These are phyloP conservation scores for Ia io DNA, from an alignment of 2,113 vertebrate genomes.

Conservation along the genomic window DNA sequence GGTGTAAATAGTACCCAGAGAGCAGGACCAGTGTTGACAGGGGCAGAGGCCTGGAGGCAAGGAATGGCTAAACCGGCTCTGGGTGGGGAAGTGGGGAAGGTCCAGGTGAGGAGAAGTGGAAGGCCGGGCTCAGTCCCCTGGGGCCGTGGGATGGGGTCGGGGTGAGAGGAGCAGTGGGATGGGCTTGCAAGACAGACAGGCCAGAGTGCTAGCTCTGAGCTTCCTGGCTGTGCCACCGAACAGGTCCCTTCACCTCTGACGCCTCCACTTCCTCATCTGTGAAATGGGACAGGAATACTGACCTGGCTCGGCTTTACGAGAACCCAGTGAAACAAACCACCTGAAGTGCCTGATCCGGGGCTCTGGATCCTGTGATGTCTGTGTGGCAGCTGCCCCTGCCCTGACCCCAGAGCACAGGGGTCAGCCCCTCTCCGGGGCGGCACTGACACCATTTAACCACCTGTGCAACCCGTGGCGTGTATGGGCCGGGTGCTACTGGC, in stretches of 20 bases:
- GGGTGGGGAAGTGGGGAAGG: neutral
- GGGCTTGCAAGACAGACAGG: neutral
- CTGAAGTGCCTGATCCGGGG: neutral
- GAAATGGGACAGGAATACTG: neutral
- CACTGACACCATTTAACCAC: neutral
- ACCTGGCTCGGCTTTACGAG: neutral
- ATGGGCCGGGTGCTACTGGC: accelerated
- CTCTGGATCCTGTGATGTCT: neutral
- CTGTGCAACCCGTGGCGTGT: accelerated
- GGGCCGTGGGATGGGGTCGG: neutral
- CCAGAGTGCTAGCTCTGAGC: neutral
- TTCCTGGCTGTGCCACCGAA: neutral
- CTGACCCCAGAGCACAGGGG: neutral
- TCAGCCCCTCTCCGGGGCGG: neutral
- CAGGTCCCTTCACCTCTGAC: neutral
- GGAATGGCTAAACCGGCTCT: neutral
- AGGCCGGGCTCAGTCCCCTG: too few relatives aligned
- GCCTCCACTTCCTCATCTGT: neutral
- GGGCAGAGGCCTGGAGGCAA: neutral
- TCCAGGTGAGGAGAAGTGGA: accelerated
- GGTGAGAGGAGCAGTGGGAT: neutral
- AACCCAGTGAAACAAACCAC: too few relatives aligned
- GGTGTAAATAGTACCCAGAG: neutral
- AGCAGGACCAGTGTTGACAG: neutral
- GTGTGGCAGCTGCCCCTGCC: neutral